A percentile compares a stretch with the other conserved stretches of the same genome.
phyloP scores from a whole-genome alignment of 2,888 invertebrate genomes.

The Eupithecia centaureata region DNA sequence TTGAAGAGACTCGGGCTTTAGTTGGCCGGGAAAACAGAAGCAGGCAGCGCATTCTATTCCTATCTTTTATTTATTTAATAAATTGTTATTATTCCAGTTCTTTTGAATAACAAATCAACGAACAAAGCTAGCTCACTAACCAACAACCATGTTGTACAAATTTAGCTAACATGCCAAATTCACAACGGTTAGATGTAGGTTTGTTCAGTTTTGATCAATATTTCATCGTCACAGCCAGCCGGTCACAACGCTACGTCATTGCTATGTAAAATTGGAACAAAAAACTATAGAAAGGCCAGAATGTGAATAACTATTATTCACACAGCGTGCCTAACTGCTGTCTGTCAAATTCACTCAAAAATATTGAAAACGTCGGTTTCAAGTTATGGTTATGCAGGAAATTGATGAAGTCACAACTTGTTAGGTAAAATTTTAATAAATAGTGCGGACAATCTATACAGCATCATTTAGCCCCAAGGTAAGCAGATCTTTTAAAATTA shows the following conservation, averaged over 20 bases:
- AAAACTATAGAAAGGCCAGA: slow-evolving; percentile 22
- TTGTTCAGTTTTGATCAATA: slow-evolving; percentile 71
- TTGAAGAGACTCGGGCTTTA: no score
- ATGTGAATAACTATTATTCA: neutral
- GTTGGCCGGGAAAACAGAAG: no score
- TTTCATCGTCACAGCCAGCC: slow-evolving; percentile 70
- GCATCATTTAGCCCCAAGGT: no score
- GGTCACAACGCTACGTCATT: slow-evolving; percentile 62
- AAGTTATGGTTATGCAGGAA: neutral
- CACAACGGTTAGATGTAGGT: slow-evolving; percentile 25
- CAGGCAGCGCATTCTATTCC: no score
- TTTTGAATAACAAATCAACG: neutral
- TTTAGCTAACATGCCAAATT: neutral
- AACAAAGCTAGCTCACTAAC: neutral
- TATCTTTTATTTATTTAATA: no score
- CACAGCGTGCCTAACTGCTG: neutral
- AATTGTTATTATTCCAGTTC: no score
- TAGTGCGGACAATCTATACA: no score
- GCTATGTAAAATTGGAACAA: slow-evolving; percentile 47
- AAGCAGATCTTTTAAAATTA: no score
- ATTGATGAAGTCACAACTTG: neutral
- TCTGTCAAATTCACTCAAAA: neutral
- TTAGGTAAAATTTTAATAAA: neutral
- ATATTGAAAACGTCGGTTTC: neutral
- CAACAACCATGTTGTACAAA: neutral